Evolutionary conservation across 1,140 invertebrate species (phyloP).

Genomic region (Scylla paramamosain): DNA sequence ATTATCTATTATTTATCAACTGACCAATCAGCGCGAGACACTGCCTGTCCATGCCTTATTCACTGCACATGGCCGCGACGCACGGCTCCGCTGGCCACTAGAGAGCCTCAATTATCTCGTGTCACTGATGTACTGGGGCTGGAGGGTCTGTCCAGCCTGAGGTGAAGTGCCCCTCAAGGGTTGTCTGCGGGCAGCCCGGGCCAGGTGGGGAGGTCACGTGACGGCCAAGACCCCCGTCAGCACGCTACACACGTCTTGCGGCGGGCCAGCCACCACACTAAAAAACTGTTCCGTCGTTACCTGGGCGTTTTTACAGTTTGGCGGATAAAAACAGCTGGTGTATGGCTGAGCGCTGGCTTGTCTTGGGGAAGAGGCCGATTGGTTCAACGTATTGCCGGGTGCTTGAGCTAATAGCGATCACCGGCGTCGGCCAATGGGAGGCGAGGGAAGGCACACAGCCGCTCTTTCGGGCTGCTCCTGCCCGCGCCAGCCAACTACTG

Average conservation of each 20-base stretch:
- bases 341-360: conserved; percentile 74
- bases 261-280: conserved; percentile 64
- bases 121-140: conserved; percentile 66
- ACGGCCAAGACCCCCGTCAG: conserved; percentile 59
- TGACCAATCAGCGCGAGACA: conserved; percentile 57
- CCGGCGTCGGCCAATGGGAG: conserved; percentile 71
- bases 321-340: conserved; percentile 74
- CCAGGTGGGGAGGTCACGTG: conserved; percentile 66
- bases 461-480: conserved; percentile 75
- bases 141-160: conserved; percentile 63
- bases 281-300: conserved; percentile 74
- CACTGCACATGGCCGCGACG: conserved; percentile 54
- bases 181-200: conserved; percentile 65
- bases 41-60: conserved; percentile 65
- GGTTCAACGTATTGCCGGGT: conserved; percentile 75
- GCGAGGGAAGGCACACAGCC: conserved; percentile 71
- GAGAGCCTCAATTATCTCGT: conserved; percentile 70
- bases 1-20: conserved; percentile 68
- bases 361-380: conserved; percentile 72
- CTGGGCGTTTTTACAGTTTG: conserved; percentile 74
- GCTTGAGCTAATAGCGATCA: conserved; percentile 75
- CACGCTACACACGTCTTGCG: conserved; percentile 71
- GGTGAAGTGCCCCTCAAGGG: conserved; percentile 70
- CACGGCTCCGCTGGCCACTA: conserved; percentile 58
- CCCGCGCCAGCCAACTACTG: conserved; percentile 77